Conservation (phyloP, 37 sponge, comb jelly and placozoan species). For the Spongilla lacustris region DNA sequence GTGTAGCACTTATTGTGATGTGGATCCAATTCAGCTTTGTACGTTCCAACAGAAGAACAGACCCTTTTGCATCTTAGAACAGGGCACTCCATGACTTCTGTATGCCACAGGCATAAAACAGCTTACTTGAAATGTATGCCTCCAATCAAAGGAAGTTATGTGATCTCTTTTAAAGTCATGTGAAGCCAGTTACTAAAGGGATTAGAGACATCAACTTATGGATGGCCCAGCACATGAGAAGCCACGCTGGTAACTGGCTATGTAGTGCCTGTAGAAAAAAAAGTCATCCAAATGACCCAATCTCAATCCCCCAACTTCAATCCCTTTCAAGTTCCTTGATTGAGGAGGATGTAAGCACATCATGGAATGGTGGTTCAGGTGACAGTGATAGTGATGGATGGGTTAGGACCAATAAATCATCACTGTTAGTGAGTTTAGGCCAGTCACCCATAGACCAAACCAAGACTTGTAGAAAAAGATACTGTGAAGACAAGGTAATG, state of each 20-base stretch:
- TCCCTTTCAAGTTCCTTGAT: background rate
- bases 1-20: background rate
- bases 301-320: background rate
- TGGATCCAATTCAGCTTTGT: conserved; percentile 1
- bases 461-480: background rate
- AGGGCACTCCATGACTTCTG: background rate
- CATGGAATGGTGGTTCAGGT: background rate
- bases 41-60: background rate
- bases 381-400: background rate
- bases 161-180: background rate
- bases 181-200: background rate
- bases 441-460: background rate
- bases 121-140: background rate
- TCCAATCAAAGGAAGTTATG: background rate
- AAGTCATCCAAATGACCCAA: background rate
- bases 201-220: background rate
- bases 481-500: background rate
- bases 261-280: background rate
- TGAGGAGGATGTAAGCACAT: background rate
- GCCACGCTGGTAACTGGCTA: background rate
- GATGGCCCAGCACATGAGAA: background rate
- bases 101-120: background rate
- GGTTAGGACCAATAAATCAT: background rate
- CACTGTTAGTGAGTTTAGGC: background rate
- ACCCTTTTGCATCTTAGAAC: background rate